phyloP scores from a whole-genome alignment of 2,113 vertebrate species.

The rabbit (Oryctolagus cuniculus) region DNA sequence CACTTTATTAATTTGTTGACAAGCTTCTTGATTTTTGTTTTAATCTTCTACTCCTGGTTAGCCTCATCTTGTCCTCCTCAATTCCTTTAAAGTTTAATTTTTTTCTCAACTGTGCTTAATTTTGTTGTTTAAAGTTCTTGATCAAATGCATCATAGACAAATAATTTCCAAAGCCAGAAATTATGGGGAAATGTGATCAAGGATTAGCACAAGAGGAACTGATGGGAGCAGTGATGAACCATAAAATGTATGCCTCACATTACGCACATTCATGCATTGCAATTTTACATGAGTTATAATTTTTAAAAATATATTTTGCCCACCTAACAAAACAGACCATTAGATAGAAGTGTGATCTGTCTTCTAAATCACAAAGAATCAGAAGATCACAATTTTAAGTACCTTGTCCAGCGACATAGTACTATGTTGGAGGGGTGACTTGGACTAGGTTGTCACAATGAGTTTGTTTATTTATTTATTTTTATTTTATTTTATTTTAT shows the following conservation, averaged over 20 bases:
- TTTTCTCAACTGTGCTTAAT: neutral
- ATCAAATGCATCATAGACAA: neutral
- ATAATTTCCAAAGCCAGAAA: neutral
- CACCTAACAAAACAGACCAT: neutral
- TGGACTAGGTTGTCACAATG: neutral
- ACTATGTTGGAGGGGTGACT: neutral
- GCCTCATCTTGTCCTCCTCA: neutral
- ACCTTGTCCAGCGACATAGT: neutral
- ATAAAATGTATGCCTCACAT: neutral
- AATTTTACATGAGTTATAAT: neutral
- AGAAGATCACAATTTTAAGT: neutral
- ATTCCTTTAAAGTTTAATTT: neutral
- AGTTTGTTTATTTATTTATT: too few relatives aligned
- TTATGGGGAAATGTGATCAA: neutral
- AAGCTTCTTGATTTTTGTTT: neutral
- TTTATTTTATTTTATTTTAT: too few relatives aligned
- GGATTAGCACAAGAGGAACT: neutral
- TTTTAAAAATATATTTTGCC: neutral
- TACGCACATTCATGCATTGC: neutral
- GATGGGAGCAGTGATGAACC: neutral
- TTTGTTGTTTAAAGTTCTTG: constrained; percentile 31
- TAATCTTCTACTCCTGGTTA: neutral
- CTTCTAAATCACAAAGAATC: neutral
- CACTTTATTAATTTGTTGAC: neutral
- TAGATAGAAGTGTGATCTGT: neutral